These are phyloP conservation scores for Rhadina sibilatrix DNA, from an alignment of 2,113 vertebrate genomes.

Conservation along the genomic window DNA sequence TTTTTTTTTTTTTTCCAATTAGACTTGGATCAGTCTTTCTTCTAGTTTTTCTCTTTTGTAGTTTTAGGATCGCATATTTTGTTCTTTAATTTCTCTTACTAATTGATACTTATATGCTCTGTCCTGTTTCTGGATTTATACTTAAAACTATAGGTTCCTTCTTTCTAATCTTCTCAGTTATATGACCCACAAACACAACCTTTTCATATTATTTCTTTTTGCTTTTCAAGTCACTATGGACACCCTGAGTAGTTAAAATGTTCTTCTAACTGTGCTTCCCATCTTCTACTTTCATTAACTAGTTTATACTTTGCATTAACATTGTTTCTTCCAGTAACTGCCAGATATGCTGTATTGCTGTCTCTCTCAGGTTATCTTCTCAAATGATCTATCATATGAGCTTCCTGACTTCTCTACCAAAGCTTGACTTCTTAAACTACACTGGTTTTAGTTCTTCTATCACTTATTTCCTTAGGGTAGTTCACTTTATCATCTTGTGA, in stretches of 20 bases:
- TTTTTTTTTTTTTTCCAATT: neutral
- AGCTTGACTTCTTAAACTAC: neutral
- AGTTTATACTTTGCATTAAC: neutral
- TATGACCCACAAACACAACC: neutral
- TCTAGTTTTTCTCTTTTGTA: neutral
- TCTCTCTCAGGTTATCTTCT: neutral
- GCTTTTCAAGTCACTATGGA: neutral
- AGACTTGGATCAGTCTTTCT: neutral
- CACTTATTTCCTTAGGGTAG: neutral
- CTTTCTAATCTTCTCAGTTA: neutral
- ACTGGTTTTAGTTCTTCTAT: neutral
- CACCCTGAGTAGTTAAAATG: neutral
- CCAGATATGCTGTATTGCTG: neutral
- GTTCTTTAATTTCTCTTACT: neutral
- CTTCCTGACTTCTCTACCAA: neutral
- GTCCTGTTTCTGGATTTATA: neutral
- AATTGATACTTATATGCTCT: neutral
- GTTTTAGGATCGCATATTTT: neutral
- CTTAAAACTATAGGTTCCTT: neutral
- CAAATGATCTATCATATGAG: neutral
- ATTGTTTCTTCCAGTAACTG: neutral
- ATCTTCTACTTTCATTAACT: neutral
- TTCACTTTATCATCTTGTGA: neutral
- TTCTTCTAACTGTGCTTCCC: neutral
- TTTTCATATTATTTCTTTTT: neutral